Conservation (phyloP, 2,113 vertebrate species). For the Phasianus colchicus region DNA sequence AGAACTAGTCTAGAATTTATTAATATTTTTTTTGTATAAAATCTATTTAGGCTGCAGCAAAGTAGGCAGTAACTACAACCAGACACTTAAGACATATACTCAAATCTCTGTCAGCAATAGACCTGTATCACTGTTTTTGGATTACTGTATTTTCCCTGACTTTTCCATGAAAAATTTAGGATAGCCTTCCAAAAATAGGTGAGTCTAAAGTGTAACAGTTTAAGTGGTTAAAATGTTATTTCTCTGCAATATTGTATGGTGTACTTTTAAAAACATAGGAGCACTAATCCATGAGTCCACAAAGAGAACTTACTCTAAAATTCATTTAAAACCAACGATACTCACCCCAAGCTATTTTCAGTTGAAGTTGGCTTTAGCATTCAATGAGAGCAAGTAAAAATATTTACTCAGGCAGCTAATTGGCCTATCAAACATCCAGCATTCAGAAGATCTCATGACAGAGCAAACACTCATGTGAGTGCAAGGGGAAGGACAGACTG, state of each 20-base stretch:
- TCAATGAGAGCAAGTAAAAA: constrained; percentile 21
- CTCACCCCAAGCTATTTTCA: not conserved
- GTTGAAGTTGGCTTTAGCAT: not conserved
- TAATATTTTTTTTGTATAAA: not conserved
- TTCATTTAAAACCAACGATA: not conserved
- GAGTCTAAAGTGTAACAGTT: not conserved
- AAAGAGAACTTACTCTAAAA: not conserved
- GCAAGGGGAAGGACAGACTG: not conserved
- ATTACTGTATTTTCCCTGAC: not conserved
- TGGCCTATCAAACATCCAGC: constrained; percentile 32
- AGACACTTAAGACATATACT: not conserved
- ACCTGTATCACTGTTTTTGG: not conserved
- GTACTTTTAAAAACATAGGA: not conserved
- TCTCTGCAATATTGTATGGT: not conserved
- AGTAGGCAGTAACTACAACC: not conserved
- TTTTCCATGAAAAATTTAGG: not conserved
- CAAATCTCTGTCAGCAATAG: not conserved
- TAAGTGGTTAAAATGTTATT: not conserved
- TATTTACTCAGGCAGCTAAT: constrained; percentile 29
- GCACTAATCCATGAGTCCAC: not conserved
- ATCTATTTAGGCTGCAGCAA: not conserved
- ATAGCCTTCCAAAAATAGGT: not conserved
- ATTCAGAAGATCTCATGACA: constrained; percentile 20
- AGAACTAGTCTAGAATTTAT: not conserved
- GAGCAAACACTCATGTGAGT: not conserved